These are phyloP conservation scores for Neoitamus cyanurus DNA, from an alignment of 2,888 invertebrate genomes.

Conservation along the genomic window DNA sequence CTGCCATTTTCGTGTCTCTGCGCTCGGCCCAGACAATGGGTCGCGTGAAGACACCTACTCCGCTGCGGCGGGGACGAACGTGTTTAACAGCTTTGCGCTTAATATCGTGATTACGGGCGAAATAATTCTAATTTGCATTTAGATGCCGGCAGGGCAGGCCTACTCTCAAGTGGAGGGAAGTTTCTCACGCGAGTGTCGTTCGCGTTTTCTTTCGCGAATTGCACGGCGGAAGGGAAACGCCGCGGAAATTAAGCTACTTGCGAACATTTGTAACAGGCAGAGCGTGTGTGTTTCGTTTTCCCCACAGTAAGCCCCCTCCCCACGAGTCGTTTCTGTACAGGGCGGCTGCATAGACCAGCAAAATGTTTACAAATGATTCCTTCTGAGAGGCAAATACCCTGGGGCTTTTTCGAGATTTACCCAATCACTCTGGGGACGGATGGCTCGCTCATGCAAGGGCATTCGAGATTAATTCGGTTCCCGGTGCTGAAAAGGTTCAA, in stretches of 20 bases:
- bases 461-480: not conserved
- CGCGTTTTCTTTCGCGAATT: not conserved
- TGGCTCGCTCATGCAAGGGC: not conserved
- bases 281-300: not conserved
- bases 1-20: slow-evolving; percentile 27
- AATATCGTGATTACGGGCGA: slow-evolving; percentile 33
- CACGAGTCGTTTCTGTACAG: not conserved
- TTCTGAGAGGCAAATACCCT: too few species aligned
- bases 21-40: not conserved
- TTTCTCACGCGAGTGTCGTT: slow-evolving; percentile 24
- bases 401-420: not conserved
- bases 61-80: not conserved
- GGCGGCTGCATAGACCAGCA: too few species aligned
- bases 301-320: not conserved
- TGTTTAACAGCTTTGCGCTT: slow-evolving; percentile 20
- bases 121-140: slow-evolving; percentile 37
- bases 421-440: not conserved
- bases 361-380: too few species aligned
- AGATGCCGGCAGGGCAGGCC: not conserved
- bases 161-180: not conserved
- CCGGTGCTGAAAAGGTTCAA: not conserved
- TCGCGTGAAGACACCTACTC: not conserved
- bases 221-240: not conserved
- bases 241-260: not conserved
- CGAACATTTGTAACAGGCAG: not conserved